Base-by-base conservation (phyloP, 53 echinoderm and acorn worm species). In the Henricia sp. region DNA sequence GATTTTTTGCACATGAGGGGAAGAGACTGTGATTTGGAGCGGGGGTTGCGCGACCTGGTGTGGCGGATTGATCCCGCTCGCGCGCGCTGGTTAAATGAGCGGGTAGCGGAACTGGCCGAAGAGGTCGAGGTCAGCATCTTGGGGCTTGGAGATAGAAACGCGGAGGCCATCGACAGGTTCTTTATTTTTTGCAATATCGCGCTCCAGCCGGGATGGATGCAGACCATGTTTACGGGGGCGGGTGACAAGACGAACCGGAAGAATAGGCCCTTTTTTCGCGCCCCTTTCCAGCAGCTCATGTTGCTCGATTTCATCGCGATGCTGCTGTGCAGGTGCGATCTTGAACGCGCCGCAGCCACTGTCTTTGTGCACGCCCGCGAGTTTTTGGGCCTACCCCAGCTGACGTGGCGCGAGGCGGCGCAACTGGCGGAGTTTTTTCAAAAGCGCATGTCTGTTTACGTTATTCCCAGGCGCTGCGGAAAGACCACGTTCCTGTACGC, bases 241-340 rank as follows among this genome's bases (percentile, higher is more conserved):
- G 52, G 52, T 16, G 72, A 51, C 1, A 52, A 52, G n/a, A 48
- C 14, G 9, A 34, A 28, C 11, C 26, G 50, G 74, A 25, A 27
- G 4, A 17, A 19, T 1, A 19, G 51, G 4, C 27, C 50, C 16
- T 32, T 72, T 46, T 72, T 28, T 36, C 24, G 74, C 2, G n/a
- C 52, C 1, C 74, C 74, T 3, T 73, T 73, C 52, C 74, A 73
- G 52, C 74, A 73, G 20, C 5, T 73, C 51, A 73, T 73, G 74
- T 26, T 73, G 50, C 8, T 73, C 12, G 74, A 73, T 52, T 34
- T 52, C 0, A 51, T 48, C 12, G 34, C 52, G 27, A 53, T 36
- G 1, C 50, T 73, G 74, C 35, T 73, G 51, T 50, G 52, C 2
- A 8, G 74, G 10, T 73, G 50, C 35, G 28, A 52, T 3, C n/a